These are phyloP conservation scores for Oryctes rhinoceros DNA, from an alignment of 1,140 invertebrate genomes.

Conservation along the genomic window DNA sequence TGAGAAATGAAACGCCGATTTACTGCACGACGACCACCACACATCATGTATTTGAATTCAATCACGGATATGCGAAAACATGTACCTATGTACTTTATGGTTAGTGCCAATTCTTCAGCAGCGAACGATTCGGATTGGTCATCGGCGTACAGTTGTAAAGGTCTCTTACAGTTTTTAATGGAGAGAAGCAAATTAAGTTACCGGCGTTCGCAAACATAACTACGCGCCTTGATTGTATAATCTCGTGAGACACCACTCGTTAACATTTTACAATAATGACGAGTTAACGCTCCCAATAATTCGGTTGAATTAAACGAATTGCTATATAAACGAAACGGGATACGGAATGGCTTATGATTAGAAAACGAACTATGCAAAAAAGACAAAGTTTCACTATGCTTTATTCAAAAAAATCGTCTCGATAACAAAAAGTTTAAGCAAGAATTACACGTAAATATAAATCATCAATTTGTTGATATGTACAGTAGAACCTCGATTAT, in stretches of 20 bases:
- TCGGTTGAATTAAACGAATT: neutral
- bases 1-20: neutral
- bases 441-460: no score
- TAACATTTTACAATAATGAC: constrained; percentile 5
- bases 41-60: constrained; percentile 33
- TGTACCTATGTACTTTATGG: constrained; percentile 13
- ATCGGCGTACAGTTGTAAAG: constrained; percentile 23
- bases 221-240: constrained; percentile 17
- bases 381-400: no score
- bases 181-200: constrained; percentile 33
- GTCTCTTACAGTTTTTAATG: constrained; percentile 19
- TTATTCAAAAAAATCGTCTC: no score
- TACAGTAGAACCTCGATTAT: no score
- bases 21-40: neutral
- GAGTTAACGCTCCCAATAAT: neutral
- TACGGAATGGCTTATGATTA: neutral
- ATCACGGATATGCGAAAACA: constrained; percentile 37
- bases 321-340: neutral
- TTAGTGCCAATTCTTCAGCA: neutral
- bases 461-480: no score
- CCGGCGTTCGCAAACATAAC: constrained; percentile 4
- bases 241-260: neutral
- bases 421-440: no score
- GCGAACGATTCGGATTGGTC: constrained; percentile 4
- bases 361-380: no score